Percentiles rank a stretch among this genome's conserved stretches.
Conservation (phyloP, 2,888 invertebrate genomes). For the Baccha elongata region DNA sequence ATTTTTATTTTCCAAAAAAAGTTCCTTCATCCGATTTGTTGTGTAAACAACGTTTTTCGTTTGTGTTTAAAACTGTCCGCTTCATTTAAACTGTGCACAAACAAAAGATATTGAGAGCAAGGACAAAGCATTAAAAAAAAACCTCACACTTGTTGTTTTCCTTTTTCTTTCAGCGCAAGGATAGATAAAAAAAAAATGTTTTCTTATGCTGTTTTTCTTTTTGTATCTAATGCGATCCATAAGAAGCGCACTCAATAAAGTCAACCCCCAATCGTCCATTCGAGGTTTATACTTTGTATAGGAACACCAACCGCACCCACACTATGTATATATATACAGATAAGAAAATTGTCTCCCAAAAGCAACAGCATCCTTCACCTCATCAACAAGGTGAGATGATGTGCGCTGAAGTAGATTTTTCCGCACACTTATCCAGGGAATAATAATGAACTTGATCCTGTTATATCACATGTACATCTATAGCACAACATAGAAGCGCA, state of each 20-base stretch:
- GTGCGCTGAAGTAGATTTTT: constrained; percentile 67
- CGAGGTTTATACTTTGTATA: neutral
- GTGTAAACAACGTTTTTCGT: constrained; percentile 1
- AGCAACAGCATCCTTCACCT: constrained; percentile 59
- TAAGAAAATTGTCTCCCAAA: constrained; percentile 35
- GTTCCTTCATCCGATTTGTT: neutral
- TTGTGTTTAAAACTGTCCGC: constrained; percentile 22
- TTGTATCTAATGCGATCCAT: constrained; percentile 6
- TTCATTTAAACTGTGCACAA: constrained; percentile 23
- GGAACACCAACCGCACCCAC: neutral
- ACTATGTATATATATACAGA: neutral
- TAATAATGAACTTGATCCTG: constrained; percentile 65
- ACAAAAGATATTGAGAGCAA: constrained; percentile 18
- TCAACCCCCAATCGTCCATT: constrained; percentile 4
- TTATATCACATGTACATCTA: constrained; percentile 2
- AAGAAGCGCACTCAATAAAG: constrained; percentile 15
- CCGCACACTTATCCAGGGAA: constrained; percentile 65
- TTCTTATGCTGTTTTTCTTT: neutral
- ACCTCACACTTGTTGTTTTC: neutral
- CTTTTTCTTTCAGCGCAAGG: neutral
- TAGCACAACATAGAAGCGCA: constrained; percentile 29
- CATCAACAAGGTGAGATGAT: constrained; percentile 48
- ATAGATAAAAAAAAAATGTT: neutral
- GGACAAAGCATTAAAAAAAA: neutral
- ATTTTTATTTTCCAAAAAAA: too few species aligned